Conservation (phyloP, 2,888 invertebrate genomes). For the Crossocerus cetratus region DNA sequence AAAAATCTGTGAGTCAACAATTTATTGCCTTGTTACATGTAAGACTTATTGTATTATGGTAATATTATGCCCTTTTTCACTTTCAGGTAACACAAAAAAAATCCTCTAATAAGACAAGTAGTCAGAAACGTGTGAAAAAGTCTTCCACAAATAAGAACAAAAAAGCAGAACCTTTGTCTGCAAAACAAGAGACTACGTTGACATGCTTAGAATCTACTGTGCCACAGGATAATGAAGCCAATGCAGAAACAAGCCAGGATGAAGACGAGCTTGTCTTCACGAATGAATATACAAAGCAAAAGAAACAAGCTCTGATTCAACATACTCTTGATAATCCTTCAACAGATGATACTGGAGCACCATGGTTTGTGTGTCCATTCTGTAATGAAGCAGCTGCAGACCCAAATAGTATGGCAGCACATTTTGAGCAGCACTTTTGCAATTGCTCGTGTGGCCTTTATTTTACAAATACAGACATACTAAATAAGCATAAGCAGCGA, state of each 20-base stretch:
- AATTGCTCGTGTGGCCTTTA: constrained; percentile 76
- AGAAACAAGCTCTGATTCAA: constrained; percentile 68
- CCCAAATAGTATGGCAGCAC: constrained; percentile 64
- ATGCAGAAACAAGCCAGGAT: constrained; percentile 38
- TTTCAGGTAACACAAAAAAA: no score
- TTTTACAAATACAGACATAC: constrained; percentile 77
- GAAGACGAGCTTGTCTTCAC: no score
- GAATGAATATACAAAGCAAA: constrained; percentile 67
- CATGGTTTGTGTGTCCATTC: constrained; percentile 74
- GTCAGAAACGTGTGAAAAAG: no score
- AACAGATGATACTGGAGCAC: constrained; percentile 68
- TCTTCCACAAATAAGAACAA: no score
- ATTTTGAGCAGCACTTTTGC: constrained; percentile 73
- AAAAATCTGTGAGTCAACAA: no score
- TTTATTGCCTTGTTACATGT: no score
- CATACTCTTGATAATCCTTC: constrained; percentile 69
- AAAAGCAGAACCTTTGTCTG: no score
- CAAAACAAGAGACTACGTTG: no score
- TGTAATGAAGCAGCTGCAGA: constrained; percentile 73
- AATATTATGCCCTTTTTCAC: no score
- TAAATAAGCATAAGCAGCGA: constrained; percentile 70
- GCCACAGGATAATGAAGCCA: constrained; percentile 58
- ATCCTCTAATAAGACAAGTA: no score
- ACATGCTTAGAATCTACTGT: no score
- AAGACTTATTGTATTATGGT: no score